A percentile compares a stretch with the other conserved stretches of the same genome.
Evolutionary conservation across 92 coral and sea anemone species (phyloP).

Genomic region (Paramuricea clavata): DNA sequence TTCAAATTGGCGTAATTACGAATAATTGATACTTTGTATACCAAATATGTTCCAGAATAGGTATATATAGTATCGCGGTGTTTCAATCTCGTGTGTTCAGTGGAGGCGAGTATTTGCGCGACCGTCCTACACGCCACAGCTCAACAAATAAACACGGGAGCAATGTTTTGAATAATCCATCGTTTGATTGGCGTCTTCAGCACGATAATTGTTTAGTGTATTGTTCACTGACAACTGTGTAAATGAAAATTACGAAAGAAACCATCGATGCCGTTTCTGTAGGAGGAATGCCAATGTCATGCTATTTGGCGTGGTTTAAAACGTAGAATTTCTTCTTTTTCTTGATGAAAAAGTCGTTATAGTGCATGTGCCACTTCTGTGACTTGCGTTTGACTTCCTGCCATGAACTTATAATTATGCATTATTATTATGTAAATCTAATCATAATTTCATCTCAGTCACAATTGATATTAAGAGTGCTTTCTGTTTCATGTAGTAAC

Average conservation of each 20-base stretch:
- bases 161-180: not conserved
- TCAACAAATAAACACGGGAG: not conserved
- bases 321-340: too few species aligned
- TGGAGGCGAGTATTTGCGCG: not conserved
- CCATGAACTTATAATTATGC: not conserved
- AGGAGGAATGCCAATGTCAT: not conserved
- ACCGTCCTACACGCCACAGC: not conserved
- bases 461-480: too few species aligned
- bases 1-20: too few species aligned
- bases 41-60: not conserved
- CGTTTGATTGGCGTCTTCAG: constrained; percentile 11
- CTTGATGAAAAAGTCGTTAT: too few species aligned
- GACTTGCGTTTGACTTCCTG: not conserved
- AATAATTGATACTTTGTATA: too few species aligned
- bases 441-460: not conserved
- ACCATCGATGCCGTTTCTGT: not conserved
- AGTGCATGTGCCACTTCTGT: not conserved
- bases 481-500: too few species aligned
- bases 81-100: not conserved
- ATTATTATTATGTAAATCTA: not conserved
- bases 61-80: too few species aligned
- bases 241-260: not conserved
- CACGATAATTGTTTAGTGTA: not conserved
- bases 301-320: too few species aligned
- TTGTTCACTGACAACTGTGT: not conserved